These are phyloP conservation scores for Phylloscopus trochiloides DNA, from an alignment of 2,113 vertebrate genomes.

Conservation along the genomic window DNA sequence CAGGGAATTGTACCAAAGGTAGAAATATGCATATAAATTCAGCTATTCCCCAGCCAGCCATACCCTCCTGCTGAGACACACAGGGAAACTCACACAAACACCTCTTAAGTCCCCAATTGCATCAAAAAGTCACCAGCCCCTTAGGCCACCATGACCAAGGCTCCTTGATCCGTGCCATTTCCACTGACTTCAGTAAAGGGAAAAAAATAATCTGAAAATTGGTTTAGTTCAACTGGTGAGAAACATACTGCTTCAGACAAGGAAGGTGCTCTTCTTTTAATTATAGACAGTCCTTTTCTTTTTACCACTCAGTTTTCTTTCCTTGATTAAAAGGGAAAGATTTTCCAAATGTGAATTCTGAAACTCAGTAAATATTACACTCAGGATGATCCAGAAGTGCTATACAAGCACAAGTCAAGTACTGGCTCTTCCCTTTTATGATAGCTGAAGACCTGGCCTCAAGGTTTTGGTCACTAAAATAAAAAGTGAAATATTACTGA, in stretches of 20 bases:
- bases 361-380: background rate
- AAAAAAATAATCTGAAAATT: background rate
- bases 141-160: accelerated
- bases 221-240: background rate
- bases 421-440: background rate
- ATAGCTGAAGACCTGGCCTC: background rate
- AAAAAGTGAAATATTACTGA: background rate
- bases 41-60: background rate
- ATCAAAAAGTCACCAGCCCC: background rate
- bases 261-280: background rate
- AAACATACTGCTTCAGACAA: background rate
- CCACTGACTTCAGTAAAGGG: background rate
- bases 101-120: background rate
- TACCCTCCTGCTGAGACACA: background rate
- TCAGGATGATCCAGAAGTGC: background rate
- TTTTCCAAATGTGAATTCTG: background rate
- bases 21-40: background rate
- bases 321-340: background rate
- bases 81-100: background rate
- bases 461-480: background rate
- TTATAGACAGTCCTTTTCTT: background rate
- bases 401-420: background rate
- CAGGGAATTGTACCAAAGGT: background rate
- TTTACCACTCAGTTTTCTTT: background rate
- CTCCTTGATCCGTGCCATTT: background rate